phyloP scores from a whole-genome alignment of 2,888 invertebrate species.

The Drosophila nigricruria region DNA sequence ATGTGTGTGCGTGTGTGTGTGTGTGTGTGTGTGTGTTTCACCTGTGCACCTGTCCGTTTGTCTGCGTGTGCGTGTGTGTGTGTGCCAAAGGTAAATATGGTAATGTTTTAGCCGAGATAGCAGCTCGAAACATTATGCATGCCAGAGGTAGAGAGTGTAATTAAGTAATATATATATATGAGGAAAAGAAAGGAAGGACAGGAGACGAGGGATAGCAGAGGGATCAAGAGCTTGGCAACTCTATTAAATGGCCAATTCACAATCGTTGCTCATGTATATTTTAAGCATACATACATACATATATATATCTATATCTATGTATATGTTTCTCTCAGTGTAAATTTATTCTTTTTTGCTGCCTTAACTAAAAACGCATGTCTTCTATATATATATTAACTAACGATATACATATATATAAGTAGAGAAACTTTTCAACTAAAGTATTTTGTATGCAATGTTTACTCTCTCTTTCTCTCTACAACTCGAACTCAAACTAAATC shows the following conservation, averaged over 20 bases:
- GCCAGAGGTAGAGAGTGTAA: conserved; percentile 57
- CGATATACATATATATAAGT: conserved; percentile 47
- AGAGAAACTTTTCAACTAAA: conserved; percentile 75
- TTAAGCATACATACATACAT: conserved; percentile 45
- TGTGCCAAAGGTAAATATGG: conserved; percentile 66
- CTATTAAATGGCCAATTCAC: conserved; percentile 45
- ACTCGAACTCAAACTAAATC: conserved; percentile 35
- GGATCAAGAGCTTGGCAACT: neutral
- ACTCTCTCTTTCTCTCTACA: conserved; percentile 75
- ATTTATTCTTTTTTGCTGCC: conserved; percentile 60
- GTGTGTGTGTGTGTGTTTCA: conserved; percentile 30
- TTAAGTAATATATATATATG: conserved; percentile 60
- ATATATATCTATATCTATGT: neutral
- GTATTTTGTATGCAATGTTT: conserved; percentile 77
- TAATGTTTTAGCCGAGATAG: conserved; percentile 60
- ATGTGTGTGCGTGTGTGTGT: no score
- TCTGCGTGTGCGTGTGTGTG: conserved; percentile 56
- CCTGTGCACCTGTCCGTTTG: conserved; percentile 30
- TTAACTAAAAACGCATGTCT: conserved; percentile 63
- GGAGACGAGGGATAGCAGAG: neutral
- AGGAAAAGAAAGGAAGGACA: no score
- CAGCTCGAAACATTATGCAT: conserved; percentile 17
- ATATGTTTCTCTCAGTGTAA: conserved; percentile 53
- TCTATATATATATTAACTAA: conserved; percentile 27
- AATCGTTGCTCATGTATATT: conserved; percentile 69